Evolutionary conservation across 1,140 invertebrate genomes (phyloP).

Genomic region (Drosophila prosaltans): DNA sequence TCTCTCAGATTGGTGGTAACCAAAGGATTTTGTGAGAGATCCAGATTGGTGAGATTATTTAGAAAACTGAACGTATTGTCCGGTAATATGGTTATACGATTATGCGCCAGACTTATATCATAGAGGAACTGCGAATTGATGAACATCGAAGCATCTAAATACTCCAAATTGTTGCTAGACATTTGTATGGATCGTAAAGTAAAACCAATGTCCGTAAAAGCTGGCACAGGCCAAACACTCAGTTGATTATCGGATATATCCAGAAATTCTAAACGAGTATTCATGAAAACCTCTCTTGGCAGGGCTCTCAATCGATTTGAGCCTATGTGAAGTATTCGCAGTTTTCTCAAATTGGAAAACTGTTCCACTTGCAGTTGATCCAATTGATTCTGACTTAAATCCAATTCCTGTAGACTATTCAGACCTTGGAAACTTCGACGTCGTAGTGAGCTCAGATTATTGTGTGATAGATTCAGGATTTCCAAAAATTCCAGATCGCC

Average conservation of each 20-base stretch:
- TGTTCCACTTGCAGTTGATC: conserved; percentile 91
- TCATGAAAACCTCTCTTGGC: conserved; percentile 91
- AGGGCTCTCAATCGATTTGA: conserved; percentile 90
- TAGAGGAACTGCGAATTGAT: conserved; percentile 91
- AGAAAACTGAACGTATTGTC: conserved; percentile 95
- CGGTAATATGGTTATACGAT: conserved; percentile 92
- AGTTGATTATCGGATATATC: conserved; percentile 92
- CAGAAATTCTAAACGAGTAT: conserved; percentile 90
- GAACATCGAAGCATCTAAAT: conserved; percentile 94
- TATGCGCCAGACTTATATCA: conserved; percentile 90
- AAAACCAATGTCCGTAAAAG: conserved; percentile 89
- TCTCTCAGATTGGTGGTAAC: conserved; percentile 93
- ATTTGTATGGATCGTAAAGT: conserved; percentile 90
- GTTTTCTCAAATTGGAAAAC: conserved; percentile 90
- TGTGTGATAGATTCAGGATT: conserved; percentile 89
- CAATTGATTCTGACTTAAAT: conserved; percentile 91
- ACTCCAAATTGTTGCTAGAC: conserved; percentile 92
- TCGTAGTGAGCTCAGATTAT: conserved; percentile 88
- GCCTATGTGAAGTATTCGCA: conserved; percentile 90
- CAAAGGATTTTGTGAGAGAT: conserved; percentile 91
- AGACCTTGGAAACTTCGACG: conserved; percentile 90
- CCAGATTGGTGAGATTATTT: conserved; percentile 89
- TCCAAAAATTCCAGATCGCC: conserved; percentile 88
- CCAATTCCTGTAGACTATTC: conserved; percentile 89
- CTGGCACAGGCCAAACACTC: conserved; percentile 88